phyloP scores from a whole-genome alignment of 2,888 invertebrate genomes.

The Xylocampa areola region DNA sequence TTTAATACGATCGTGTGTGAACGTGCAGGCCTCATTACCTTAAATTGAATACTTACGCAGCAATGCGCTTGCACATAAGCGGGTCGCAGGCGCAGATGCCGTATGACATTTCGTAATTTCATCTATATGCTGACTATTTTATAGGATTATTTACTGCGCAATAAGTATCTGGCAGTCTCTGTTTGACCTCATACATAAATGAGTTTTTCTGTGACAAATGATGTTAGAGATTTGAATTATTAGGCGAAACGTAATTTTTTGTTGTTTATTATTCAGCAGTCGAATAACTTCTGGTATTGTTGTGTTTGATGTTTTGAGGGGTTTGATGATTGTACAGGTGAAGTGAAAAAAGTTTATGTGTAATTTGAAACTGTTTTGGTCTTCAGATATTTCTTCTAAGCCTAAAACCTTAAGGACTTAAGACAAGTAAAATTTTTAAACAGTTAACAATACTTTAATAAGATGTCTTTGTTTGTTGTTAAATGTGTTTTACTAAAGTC shows the following conservation, averaged over 20 bases:
- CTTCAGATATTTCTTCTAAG: conserved; percentile 26
- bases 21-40: conserved; percentile 58
- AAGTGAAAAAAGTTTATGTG: no score
- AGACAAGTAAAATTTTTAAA: conserved; percentile 22
- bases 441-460: conserved; percentile 41
- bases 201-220: conserved; percentile 40
- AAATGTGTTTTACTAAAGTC: conserved; percentile 25
- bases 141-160: conserved; percentile 45
- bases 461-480: conserved; percentile 33
- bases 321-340: no score
- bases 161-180: conserved; percentile 36
- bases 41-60: conserved; percentile 59
- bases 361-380: no score
- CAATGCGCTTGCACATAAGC: conserved; percentile 57
- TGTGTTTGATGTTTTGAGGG: no score
- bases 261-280: conserved; percentile 18
- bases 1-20: conserved; percentile 53
- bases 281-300: conserved; percentile 5
- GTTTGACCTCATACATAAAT: conserved; percentile 34
- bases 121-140: conserved; percentile 48
- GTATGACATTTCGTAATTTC: conserved; percentile 56
- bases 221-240: conserved; percentile 33
- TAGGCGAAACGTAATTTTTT: conserved; percentile 15
- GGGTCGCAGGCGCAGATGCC: conserved; percentile 55
- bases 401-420: conserved; percentile 33